Evolutionary conservation across 2,113 vertebrate species (phyloP).

Genomic region (Collichthys lucidus): DNA sequence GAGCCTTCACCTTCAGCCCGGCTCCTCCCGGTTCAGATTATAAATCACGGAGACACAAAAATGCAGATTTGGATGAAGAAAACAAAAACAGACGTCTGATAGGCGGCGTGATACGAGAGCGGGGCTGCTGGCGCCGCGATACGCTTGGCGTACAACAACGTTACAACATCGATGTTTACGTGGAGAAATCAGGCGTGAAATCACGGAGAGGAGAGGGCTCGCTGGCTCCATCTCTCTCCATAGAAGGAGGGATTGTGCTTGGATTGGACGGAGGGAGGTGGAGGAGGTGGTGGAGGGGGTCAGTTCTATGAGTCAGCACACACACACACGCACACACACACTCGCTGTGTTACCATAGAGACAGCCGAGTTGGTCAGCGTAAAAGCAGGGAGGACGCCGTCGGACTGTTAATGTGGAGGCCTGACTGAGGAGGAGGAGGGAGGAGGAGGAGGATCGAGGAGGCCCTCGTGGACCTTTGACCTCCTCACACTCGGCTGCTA

Average conservation of each 20-base stretch:
- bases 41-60: too few relatives aligned
- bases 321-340: slow-evolving; percentile 38
- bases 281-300: not conserved
- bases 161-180: not conserved
- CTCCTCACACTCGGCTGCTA: slow-evolving; percentile 36
- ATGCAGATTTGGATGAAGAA: too few relatives aligned
- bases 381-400: slow-evolving; percentile 61
- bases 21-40: too few relatives aligned
- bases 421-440: not conserved
- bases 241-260: slow-evolving; percentile 65
- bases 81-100: too few relatives aligned
- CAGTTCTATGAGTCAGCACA: slow-evolving; percentile 77
- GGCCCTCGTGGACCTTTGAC: slow-evolving; percentile 52
- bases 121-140: too few relatives aligned
- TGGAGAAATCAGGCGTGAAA: slow-evolving; percentile 5
- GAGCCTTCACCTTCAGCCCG: too few relatives aligned
- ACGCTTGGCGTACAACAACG: not conserved
- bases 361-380: slow-evolving; percentile 69
- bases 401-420: slow-evolving; percentile 75
- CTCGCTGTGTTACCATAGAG: slow-evolving; percentile 78
- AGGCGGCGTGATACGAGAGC: too few relatives aligned
- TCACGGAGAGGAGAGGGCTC: slow-evolving; percentile 4
- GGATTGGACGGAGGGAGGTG: slow-evolving; percentile 14
- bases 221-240: slow-evolving; percentile 5
- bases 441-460: too few relatives aligned